Conservation (phyloP, 2,113 vertebrate genomes). For the Micromys minutus region DNA sequence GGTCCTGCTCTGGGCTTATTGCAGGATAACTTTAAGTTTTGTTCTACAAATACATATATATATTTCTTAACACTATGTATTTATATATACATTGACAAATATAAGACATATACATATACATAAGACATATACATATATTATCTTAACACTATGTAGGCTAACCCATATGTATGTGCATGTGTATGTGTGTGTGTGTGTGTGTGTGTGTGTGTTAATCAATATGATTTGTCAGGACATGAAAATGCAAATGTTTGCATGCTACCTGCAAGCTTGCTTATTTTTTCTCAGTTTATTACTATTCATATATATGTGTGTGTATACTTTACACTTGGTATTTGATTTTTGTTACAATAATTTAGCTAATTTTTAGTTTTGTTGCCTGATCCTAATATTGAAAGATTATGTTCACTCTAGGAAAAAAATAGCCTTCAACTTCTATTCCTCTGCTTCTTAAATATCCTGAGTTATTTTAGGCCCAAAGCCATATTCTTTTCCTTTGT, state of each 20-base stretch:
- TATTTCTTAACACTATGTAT: too few relatives aligned
- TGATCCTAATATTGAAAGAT: not conserved
- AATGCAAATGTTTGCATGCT: not conserved
- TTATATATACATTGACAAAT: too few relatives aligned
- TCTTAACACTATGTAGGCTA: too few relatives aligned
- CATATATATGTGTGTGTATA: not conserved
- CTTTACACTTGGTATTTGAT: conserved; percentile 20
- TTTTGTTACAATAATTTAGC: conserved; percentile 11
- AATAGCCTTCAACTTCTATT: conserved; percentile 1
- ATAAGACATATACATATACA: too few relatives aligned
- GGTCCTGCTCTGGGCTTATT: not conserved
- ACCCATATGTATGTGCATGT: too few relatives aligned
- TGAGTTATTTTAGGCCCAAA: not conserved
- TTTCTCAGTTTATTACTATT: not conserved
- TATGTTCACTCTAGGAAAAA: not conserved
- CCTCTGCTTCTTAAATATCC: conserved; percentile 5
- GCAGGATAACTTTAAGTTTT: not conserved
- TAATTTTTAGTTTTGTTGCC: not conserved
- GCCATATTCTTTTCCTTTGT: not conserved
- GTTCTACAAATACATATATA: not conserved
- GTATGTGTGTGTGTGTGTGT: too few relatives aligned
- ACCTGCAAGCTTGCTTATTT: not conserved
- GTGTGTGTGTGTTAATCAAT: too few relatives aligned
- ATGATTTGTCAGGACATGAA: not conserved
- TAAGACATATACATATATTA: too few relatives aligned